phyloP scores from a whole-genome alignment of 1,140 invertebrate species.

The Aethina tumida region DNA sequence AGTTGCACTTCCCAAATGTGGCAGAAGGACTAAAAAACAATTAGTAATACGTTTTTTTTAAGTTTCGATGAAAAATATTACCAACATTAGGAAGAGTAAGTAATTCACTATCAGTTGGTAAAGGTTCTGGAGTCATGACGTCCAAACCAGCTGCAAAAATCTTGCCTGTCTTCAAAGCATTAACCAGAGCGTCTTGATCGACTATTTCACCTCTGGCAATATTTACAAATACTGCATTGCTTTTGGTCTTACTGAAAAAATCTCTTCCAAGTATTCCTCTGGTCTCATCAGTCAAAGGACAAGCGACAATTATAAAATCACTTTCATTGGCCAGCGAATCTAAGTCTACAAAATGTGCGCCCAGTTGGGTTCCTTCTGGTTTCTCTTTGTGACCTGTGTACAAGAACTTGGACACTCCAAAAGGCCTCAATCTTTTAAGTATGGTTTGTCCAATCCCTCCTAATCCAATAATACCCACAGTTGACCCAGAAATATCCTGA shows the following conservation, averaged over 20 bases:
- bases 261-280: conserved; percentile 61
- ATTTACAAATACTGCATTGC: conserved; percentile 76
- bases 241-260: conserved; percentile 76
- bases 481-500: conserved; percentile 55
- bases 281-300: conserved; percentile 64
- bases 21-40: conserved; percentile 57
- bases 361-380: conserved; percentile 48
- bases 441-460: conserved; percentile 69
- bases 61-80: conserved; percentile 32
- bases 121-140: conserved; percentile 86
- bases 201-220: conserved; percentile 71
- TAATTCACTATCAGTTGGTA: conserved; percentile 73
- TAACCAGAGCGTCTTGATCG: conserved; percentile 66
- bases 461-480: conserved; percentile 71
- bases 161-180: conserved; percentile 58
- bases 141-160: conserved; percentile 86
- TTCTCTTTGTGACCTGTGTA: conserved; percentile 59
- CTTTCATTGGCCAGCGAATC: conserved; percentile 59
- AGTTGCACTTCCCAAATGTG: conserved; percentile 83
- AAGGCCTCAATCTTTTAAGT: conserved; percentile 54
- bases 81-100: conserved; percentile 71
- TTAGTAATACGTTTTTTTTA: conserved; percentile 1
- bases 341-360: conserved; percentile 59
- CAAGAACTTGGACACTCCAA: conserved; percentile 56
- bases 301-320: conserved; percentile 73